phyloP scores from a whole-genome alignment of 2,113 vertebrate genomes.

The Pterocles gutturalis region DNA sequence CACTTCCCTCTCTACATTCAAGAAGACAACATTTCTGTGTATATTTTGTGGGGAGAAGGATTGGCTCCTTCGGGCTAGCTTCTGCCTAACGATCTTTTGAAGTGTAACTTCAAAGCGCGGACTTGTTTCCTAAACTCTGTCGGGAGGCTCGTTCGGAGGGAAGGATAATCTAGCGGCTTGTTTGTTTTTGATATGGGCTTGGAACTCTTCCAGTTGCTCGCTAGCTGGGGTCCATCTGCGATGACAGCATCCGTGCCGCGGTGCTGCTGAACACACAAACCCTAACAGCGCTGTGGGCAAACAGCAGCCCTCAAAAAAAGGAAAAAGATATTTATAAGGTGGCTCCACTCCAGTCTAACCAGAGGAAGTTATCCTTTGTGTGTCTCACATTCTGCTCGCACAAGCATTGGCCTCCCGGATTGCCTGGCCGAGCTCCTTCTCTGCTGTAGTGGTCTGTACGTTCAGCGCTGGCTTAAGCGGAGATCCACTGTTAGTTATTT shows the following conservation, averaged over 20 bases:
- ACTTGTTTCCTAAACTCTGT: neutral
- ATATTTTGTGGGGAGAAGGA: neutral
- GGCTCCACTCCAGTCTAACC: neutral
- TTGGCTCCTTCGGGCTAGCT: neutral
- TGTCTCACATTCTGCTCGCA: rapidly evolving
- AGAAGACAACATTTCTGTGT: neutral
- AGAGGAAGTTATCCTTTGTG: neutral
- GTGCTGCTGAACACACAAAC: rapidly evolving
- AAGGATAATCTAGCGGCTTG: neutral
- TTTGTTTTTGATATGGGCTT: neutral
- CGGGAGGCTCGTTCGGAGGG: neutral
- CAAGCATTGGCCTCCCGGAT: neutral
- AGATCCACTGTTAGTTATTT: neutral
- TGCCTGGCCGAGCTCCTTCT: neutral
- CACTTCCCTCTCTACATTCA: neutral
- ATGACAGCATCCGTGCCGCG: rapidly evolving
- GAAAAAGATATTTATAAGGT: neutral
- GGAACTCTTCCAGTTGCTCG: neutral
- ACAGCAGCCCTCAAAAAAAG: neutral
- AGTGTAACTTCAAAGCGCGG: conserved; percentile 26
- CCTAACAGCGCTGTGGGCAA: rapidly evolving
- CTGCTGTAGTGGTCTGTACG: rapidly evolving
- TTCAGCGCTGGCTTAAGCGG: neutral
- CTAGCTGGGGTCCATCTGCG: neutral
- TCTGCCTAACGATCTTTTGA: conserved; percentile 11